A percentile compares a stretch with the other conserved stretches of the same genome.
Evolutionary conservation across 2,113 vertebrate genomes (phyloP).

Genomic region (Chinchilla lanigera): DNA sequence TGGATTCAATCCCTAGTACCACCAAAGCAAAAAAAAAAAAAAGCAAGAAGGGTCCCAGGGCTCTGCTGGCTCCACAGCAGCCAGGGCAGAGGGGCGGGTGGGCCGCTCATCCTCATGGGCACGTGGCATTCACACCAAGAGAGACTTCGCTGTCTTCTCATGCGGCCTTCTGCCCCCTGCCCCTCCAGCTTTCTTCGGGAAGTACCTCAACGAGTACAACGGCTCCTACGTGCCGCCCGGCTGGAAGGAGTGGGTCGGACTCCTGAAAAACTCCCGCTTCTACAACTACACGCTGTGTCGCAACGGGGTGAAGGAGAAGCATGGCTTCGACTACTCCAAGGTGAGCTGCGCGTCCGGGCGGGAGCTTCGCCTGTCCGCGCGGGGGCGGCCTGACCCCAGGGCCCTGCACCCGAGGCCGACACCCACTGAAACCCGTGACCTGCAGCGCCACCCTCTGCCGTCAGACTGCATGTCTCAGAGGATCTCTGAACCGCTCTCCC

Average conservation of each 20-base stretch:
- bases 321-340: constrained; percentile 94
- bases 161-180: background rate
- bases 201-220: constrained; percentile 98
- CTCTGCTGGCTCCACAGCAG: background rate
- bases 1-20: background rate
- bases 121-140: fast-evolving
- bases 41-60: background rate
- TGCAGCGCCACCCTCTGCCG: fast-evolving
- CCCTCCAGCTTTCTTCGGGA: constrained; percentile 95
- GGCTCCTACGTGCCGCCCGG: constrained; percentile 97
- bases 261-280: constrained; percentile 98
- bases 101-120: background rate
- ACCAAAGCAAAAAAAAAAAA: background rate
- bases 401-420: fast-evolving
- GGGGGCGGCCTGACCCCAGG: background rate
- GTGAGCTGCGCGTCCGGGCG: constrained; percentile 80
- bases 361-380: too few species aligned
- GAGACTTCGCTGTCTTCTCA: constrained; percentile 28
- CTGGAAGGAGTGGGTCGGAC: constrained; percentile 98
- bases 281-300: constrained; percentile 98
- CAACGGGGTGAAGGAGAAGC: constrained; percentile 96
- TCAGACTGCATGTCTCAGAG: background rate
- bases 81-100: background rate
- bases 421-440: fast-evolving
- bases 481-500: fast-evolving